phyloP scores from a whole-genome alignment of 2,797 vertebrate genomes.

The Argentina silus region DNA sequence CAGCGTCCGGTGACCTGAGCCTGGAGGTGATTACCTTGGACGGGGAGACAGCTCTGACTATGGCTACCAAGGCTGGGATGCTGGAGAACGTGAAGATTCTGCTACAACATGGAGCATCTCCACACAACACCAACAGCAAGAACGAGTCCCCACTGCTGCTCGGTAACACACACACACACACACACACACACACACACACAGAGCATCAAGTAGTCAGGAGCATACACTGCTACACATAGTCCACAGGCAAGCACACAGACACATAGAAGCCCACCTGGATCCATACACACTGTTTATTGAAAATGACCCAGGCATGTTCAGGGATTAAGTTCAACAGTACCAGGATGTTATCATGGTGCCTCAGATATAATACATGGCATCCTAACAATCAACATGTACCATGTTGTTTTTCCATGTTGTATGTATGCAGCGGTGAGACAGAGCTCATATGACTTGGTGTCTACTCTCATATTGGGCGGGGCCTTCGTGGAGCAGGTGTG shows the following conservation, averaged over 20 bases:
- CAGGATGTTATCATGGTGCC: no score
- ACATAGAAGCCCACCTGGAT: neutral
- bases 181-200: neutral
- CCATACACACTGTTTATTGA: neutral
- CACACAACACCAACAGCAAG: constrained; percentile 46
- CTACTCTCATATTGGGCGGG: constrained; percentile 81
- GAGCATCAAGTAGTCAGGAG: no score
- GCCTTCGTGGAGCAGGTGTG: constrained; percentile 84
- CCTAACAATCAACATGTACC: neutral
- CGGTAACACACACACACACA: constrained; percentile 66
- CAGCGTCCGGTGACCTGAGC: constrained; percentile 73
- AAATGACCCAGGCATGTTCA: no score
- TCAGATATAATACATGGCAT: neutral
- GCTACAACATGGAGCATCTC: neutral
- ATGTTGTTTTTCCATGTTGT: neutral
- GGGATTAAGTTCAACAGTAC: no score
- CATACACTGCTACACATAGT: neutral
- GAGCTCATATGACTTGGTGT: constrained; percentile 79
- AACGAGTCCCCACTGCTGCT: constrained; percentile 85
- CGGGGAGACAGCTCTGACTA: constrained; percentile 83
- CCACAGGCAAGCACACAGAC: neutral
- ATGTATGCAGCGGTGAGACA: constrained; percentile 75
- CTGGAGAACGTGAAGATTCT: neutral
- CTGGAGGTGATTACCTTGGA: constrained; percentile 83
- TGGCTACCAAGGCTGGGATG: constrained; percentile 64